These are phyloP conservation scores for Peromyscus leucopus DNA, from an alignment of 2,113 vertebrate genomes.

Conservation along the genomic window DNA sequence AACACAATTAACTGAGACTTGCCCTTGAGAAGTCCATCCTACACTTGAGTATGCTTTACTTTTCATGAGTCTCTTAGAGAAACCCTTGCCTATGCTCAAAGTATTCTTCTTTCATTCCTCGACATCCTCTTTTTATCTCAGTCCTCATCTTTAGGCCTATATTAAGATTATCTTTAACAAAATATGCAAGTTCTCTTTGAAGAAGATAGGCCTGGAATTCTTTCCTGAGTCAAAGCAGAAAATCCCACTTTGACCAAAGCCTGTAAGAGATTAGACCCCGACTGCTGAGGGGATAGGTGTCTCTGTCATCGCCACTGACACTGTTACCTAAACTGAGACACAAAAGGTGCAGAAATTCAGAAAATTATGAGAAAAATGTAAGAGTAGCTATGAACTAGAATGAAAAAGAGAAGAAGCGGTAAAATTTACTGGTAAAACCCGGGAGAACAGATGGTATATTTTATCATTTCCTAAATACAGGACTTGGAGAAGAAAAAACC, in stretches of 20 bases:
- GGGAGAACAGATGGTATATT: not conserved
- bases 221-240: not conserved
- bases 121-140: not conserved
- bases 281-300: not conserved
- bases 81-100: rapidly evolving
- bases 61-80: not conserved
- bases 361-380: not conserved
- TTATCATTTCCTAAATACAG: not conserved
- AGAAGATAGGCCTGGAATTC: not conserved
- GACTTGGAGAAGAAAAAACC: not conserved
- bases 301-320: not conserved
- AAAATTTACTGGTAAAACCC: not conserved
- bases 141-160: not conserved
- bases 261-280: not conserved
- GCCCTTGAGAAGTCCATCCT: not conserved
- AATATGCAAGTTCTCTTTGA: not conserved
- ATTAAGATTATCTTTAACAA: not conserved
- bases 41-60: not conserved
- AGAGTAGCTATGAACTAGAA: not conserved
- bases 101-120: not conserved
- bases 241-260: not conserved
- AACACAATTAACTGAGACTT: not conserved
- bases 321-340: not conserved
- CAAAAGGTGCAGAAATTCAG: not conserved
- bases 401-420: not conserved